Conservation (phyloP, 2,113 vertebrate genomes). For the Acanthochromis polyacanthus region DNA sequence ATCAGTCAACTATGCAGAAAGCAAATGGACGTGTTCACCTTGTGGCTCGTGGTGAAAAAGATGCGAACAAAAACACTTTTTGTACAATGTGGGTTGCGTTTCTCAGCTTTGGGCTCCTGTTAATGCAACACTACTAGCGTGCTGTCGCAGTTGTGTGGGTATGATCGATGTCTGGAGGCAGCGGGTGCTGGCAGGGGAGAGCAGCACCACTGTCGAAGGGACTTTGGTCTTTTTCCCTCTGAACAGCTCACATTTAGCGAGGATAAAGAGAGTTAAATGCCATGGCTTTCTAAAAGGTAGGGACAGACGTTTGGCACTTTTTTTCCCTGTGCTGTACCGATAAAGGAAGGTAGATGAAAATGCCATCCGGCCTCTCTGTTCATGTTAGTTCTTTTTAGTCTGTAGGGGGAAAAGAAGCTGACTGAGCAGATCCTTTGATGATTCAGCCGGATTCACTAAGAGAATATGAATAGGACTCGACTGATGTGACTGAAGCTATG, state of each 20-base stretch:
- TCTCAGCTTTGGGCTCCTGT: not conserved
- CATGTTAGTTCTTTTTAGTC: slow-evolving; percentile 4
- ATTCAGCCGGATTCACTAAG: not conserved
- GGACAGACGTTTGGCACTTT: not conserved
- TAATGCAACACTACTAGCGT: slow-evolving; percentile 2
- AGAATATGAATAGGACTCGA: not conserved
- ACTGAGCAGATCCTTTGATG: slow-evolving; percentile 26
- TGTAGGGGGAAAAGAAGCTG: slow-evolving; percentile 8
- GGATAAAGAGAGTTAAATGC: slow-evolving; percentile 56
- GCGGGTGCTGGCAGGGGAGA: slow-evolving; percentile 44
- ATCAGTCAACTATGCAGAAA: not conserved
- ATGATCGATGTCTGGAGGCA: slow-evolving; percentile 53
- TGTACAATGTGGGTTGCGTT: not conserved
- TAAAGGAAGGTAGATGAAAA: slow-evolving; percentile 40
- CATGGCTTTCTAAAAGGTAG: slow-evolving; percentile 43
- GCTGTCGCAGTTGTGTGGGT: slow-evolving; percentile 27
- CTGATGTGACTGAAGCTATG: slow-evolving; percentile 11
- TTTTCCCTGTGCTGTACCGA: slow-evolving; percentile 17
- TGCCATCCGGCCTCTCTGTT: not conserved
- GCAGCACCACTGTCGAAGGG: slow-evolving; percentile 22
- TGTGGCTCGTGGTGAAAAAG: not conserved
- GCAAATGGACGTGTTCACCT: not conserved
- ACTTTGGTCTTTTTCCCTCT: slow-evolving; percentile 48
- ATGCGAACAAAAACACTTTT: slow-evolving; percentile 3
- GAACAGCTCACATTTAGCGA: slow-evolving; percentile 46